Evolutionary conservation across 2,888 invertebrate genomes (phyloP).

Genomic region (Sinotaia quadrata): DNA sequence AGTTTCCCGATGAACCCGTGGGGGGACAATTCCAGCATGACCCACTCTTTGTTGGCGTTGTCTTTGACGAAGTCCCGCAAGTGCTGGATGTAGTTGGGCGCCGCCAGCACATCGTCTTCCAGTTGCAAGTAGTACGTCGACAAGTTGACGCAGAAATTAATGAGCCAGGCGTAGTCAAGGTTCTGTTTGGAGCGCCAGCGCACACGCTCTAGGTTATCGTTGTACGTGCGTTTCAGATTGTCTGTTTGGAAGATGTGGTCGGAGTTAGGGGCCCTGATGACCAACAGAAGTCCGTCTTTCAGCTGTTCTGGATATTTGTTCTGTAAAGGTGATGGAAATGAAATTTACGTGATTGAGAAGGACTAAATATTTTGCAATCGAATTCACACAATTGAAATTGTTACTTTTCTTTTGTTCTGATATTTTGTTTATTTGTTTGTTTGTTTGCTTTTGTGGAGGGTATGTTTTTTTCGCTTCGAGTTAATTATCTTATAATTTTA

Average conservation of each 20-base stretch:
- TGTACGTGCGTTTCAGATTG: slow-evolving; percentile 58
- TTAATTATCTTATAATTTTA: no score
- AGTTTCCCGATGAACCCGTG: slow-evolving; percentile 59
- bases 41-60: slow-evolving; percentile 34
- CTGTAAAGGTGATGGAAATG: background rate
- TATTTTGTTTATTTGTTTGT: no score
- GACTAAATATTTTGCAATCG: no score
- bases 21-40: slow-evolving; percentile 48
- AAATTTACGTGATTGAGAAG: background rate
- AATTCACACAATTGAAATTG: no score
- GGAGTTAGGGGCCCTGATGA: slow-evolving; percentile 58
- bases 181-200: slow-evolving; percentile 72
- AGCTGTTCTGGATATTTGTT: slow-evolving; percentile 6
- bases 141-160: slow-evolving; percentile 61
- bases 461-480: no score
- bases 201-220: slow-evolving; percentile 66
- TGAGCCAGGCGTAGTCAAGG: slow-evolving; percentile 70
- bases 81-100: slow-evolving; percentile 63
- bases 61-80: slow-evolving; percentile 47
- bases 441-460: no score
- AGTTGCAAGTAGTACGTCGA: slow-evolving; percentile 40
- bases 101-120: slow-evolving; percentile 71
- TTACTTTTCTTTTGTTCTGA: no score
- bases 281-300: slow-evolving; percentile 62
- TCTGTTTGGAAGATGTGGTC: slow-evolving; percentile 54